A percentile compares a stretch with the other conserved stretches of the same genome.
Evolutionary conservation across 2,888 invertebrate species (phyloP).

Genomic region (Drosophila picticornis): DNA sequence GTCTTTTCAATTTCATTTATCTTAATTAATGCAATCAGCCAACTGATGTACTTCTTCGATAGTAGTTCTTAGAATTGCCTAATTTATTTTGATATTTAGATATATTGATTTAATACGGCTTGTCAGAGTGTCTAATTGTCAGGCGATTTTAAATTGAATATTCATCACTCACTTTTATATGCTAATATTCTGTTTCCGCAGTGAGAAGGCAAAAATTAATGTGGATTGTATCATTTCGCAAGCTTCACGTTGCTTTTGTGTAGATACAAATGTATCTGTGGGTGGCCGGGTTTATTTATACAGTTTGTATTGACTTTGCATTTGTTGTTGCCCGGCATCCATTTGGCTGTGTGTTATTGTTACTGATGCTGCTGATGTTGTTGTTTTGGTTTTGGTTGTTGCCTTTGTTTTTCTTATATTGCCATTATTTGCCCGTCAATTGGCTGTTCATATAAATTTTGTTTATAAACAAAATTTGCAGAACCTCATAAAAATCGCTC

Average conservation of each 20-base stretch:
- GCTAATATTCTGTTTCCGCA: neutral
- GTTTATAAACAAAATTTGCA: conserved; percentile 71
- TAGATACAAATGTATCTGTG: conserved; percentile 9
- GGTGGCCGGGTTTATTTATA: conserved; percentile 40
- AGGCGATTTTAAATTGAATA: neutral
- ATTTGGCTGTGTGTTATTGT: conserved; percentile 17
- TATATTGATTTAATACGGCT: neutral
- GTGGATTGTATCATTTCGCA: neutral
- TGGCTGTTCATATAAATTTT: conserved; percentile 43
- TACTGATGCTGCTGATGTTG: conserved; percentile 3
- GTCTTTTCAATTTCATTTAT: neutral
- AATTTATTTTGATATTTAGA: neutral
- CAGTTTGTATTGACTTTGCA: conserved; percentile 26
- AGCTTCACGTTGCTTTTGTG: neutral
- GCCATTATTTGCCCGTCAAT: conserved; percentile 60
- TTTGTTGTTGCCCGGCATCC: conserved; percentile 10
- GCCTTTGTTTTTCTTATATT: conserved; percentile 36
- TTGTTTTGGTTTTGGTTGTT: conserved; percentile 22
- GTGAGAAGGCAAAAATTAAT: neutral
- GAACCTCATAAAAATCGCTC: conserved; percentile 68
- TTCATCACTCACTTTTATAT: neutral
- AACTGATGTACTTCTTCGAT: neutral
- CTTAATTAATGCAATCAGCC: neutral
- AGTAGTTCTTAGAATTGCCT: neutral
- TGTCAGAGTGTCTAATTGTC: neutral